A percentile compares a stretch with the other conserved stretches of the same genome.
phyloP scores from a whole-genome alignment of 2,888 invertebrate species.

The Crematogaster levior region DNA sequence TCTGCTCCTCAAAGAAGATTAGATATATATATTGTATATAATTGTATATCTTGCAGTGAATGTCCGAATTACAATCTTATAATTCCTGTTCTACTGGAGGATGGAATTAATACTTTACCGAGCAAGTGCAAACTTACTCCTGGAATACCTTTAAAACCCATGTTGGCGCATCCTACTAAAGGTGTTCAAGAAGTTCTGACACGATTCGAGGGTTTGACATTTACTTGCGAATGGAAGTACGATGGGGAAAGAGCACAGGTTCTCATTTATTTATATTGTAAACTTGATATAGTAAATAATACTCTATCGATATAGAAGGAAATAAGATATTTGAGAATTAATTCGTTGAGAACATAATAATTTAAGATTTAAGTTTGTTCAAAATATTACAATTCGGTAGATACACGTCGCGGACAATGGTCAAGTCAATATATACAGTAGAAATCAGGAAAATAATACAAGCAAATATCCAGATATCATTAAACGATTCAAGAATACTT shows the following conservation, averaged over 20 bases:
- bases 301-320: neutral
- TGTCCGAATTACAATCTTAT: constrained; percentile 97
- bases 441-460: constrained; percentile 98
- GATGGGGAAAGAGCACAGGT: constrained; percentile 99
- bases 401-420: constrained; percentile 91
- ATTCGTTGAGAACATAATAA: neutral
- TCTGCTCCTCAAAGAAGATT: no score
- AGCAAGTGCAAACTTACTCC: constrained; percentile 94
- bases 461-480: constrained; percentile 98
- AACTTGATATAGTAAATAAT: neutral
- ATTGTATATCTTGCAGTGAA: constrained; percentile 88
- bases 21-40: no score
- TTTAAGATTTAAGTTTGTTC: neutral
- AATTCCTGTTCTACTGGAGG: constrained; percentile 91
- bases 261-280: constrained; percentile 53
- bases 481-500: constrained; percentile 88
- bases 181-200: constrained; percentile 95
- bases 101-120: constrained; percentile 92
- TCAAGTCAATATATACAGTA: constrained; percentile 93
- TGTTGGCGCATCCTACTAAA: constrained; percentile 99
- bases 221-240: constrained; percentile 99
- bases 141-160: constrained; percentile 98
- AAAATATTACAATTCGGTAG: constrained; percentile 82
- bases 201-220: constrained; percentile 92
- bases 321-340: neutral